A percentile compares a stretch with the other conserved stretches of the same genome.
phyloP scores from a whole-genome alignment of 1,140 invertebrate species.

The Parasteatoda tepidariorum region DNA sequence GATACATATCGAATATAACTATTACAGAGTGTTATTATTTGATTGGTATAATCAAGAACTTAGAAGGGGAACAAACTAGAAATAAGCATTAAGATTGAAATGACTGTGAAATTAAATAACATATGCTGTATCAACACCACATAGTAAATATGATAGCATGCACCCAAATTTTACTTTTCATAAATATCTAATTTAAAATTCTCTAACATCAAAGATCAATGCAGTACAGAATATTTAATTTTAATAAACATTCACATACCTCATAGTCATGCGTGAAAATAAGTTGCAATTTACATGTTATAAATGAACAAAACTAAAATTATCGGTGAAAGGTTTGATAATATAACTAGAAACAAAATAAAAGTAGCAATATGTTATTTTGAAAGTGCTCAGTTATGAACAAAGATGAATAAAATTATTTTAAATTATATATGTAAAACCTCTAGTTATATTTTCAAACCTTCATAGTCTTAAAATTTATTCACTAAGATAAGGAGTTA shows the following conservation, averaged over 20 bases:
- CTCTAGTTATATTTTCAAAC: too few relatives aligned
- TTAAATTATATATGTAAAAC: too few relatives aligned
- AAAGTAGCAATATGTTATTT: neutral
- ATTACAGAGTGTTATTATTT: too few relatives aligned
- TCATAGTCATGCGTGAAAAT: slow-evolving; percentile 43
- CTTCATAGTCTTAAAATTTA: too few relatives aligned
- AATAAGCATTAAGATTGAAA: slow-evolving; percentile 1
- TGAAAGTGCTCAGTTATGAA: too few relatives aligned
- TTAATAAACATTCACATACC: slow-evolving; percentile 40
- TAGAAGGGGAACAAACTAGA: too few relatives aligned
- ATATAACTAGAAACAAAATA: neutral
- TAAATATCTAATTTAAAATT: slow-evolving; percentile 1
- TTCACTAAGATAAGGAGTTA: too few relatives aligned
- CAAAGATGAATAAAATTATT: too few relatives aligned
- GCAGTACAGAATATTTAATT: slow-evolving; percentile 34
- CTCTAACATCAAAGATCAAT: slow-evolving; percentile 29
- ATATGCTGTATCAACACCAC: slow-evolving; percentile 18
- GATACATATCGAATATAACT: too few relatives aligned
- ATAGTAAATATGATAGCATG: slow-evolving; percentile 44
- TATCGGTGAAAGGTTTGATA: neutral
- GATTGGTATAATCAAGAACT: too few relatives aligned
- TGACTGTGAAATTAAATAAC: slow-evolving; percentile 41
- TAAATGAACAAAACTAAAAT: neutral
- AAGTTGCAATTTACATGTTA: slow-evolving; percentile 39
- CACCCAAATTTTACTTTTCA: slow-evolving; percentile 26